Evolutionary conservation across 2,797 vertebrate genomes (phyloP), one percentile per base, ranked within the genome.

Genomic region (Aselliscus stoliczkanus): DNA sequence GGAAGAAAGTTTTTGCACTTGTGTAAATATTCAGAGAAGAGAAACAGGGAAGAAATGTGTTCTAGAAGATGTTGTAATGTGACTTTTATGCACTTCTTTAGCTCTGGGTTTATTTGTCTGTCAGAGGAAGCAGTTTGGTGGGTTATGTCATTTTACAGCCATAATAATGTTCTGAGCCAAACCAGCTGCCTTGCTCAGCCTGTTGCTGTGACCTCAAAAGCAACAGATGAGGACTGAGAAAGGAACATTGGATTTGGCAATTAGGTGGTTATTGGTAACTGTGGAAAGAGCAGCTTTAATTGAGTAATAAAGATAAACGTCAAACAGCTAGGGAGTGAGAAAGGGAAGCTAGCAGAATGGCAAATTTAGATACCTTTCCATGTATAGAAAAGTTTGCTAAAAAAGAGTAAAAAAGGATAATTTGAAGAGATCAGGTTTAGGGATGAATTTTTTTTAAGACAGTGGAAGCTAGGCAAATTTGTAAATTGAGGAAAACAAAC

Each of bases 241-340:
- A 75, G 37, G 93, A 94, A 96, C 95, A 94, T 67, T 95, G 88
- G 81, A 93, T 95, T 96, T 92, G 62, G 73, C 88, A 95, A 91
- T 88, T 87, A 87, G 12, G 62, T 73, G 60, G 42, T 54, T 95
- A 87, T 92, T 95, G 83, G 44, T 80, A 82, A 89, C 65, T 2
- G 1, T 83, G 58, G 76, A 93, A 34, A 96, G 52, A 88, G 73
- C 80, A 94, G 52, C 72, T 92, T 85, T 88, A 94, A 93, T 14
- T 94, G 76, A 90, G 29, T 92, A 86, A 80, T 69, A 94, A 92
- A 14, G 29, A 90, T 20, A 34, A 90, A 82, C 47, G 75, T 11
- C 17, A 64, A 79, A 85, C 25, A 77, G 76, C 76, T 27, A 21
- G 7, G 25, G 50, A 42, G 31, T 75, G 54, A 86, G 37, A 83